Conservation (phyloP, 2,113 vertebrate genomes). For the Apteryx mantelli region DNA sequence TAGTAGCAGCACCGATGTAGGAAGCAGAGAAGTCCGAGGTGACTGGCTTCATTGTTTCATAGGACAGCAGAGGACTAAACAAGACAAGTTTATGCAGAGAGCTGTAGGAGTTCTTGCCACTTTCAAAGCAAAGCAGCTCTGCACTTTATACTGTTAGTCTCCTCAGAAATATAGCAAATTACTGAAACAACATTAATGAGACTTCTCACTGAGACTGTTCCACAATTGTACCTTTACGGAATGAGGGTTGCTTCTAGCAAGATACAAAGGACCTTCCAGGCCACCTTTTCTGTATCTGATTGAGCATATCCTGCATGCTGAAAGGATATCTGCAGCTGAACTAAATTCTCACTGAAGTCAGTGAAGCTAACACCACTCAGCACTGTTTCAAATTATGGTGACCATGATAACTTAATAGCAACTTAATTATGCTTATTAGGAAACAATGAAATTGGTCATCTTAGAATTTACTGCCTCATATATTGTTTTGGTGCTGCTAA, state of each 20-base stretch:
- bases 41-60: not conserved
- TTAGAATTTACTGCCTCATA: not conserved
- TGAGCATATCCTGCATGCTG: not conserved
- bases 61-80: not conserved
- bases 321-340: not conserved
- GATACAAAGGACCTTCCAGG: not conserved
- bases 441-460: not conserved
- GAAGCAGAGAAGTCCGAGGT: not conserved
- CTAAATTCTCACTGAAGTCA: not conserved
- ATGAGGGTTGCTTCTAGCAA: not conserved
- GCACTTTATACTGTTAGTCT: not conserved
- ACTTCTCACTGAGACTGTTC: not conserved
- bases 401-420: not conserved
- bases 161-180: not conserved
- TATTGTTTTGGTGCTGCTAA: not conserved
- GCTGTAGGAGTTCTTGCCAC: not conserved
- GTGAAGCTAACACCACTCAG: not conserved
- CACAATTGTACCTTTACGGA: not conserved
- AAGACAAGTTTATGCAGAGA: not conserved
- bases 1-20: not conserved
- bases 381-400: not conserved
- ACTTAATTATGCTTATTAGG: not conserved
- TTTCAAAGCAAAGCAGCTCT: not conserved
- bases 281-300: not conserved
- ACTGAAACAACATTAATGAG: not conserved